Percentiles rank a stretch among this genome's conserved stretches.
These are phyloP conservation scores for Montipora efflorescens DNA, from an alignment of 64 coral and sea anemone species.

Conservation along the genomic window DNA sequence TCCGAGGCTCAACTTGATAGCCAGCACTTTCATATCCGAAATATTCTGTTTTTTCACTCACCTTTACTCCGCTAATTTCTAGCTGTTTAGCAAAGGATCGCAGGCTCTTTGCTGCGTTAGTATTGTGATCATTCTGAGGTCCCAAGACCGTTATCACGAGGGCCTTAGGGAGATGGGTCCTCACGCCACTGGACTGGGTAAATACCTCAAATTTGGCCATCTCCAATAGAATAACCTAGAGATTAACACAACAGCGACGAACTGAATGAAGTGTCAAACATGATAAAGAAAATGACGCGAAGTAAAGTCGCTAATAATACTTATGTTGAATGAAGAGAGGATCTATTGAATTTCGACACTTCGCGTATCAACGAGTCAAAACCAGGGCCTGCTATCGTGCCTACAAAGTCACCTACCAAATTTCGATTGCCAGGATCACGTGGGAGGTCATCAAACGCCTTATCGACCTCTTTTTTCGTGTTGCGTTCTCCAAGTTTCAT, in stretches of 20 bases:
- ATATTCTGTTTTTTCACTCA: not conserved
- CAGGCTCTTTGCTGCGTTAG: slow-evolving; percentile 87
- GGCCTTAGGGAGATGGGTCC: slow-evolving; percentile 83
- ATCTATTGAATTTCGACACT: too few relatives aligned
- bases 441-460: slow-evolving; percentile 78
- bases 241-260: not conserved
- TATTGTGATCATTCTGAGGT: slow-evolving; percentile 94
- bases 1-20: too few relatives aligned
- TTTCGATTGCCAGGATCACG: slow-evolving; percentile 86
- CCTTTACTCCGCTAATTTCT: slow-evolving; percentile 80
- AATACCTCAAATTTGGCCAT: slow-evolving; percentile 98
- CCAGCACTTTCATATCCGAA: too few relatives aligned
- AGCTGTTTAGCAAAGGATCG: slow-evolving; percentile 88
- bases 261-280: too few relatives aligned
- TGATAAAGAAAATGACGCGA: too few relatives aligned
- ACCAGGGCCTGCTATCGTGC: not conserved
- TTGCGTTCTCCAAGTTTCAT: slow-evolving; percentile 92
- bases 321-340: too few relatives aligned
- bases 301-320: too few relatives aligned
- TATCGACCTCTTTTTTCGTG: slow-evolving; percentile 73
- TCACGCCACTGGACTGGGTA: slow-evolving; percentile 79
- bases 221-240: slow-evolving; percentile 83
- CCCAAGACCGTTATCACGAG: slow-evolving; percentile 73
- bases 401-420: slow-evolving; percentile 27
- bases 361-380: too few relatives aligned